Evolutionary conservation across 2,888 invertebrate genomes (phyloP), one percentile per base, ranked within the genome.

Genomic region (Netelia virgata): DNA sequence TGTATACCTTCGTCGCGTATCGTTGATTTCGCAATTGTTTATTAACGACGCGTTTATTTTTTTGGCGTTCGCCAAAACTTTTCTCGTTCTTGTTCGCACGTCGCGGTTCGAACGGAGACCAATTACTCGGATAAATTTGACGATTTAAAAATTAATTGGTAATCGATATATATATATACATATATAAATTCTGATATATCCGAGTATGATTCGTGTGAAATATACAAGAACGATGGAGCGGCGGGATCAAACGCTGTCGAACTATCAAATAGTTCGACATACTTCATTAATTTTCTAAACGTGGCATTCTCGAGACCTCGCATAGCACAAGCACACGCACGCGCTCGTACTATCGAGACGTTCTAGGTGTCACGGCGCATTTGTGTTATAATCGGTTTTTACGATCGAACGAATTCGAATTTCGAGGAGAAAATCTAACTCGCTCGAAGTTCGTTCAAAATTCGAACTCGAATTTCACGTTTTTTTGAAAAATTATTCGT

Each of bases 231-330:
- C 8, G 9, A 3, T 28, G 6, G 36, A 28, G 80, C 72, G 66
- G 76, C 80, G 61, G 66, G 72, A 72, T 77, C 82, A 76, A 82
- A 82, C 70, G 76, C 66, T 36, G 66, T 72, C 76, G 9, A 82
- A 77, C 70, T 66, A 70, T 82, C 72, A 66, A 76, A 59, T 63
- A n/a, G 61, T 75, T 68, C 74, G 59, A 75, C 82, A 57, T 70
- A 68, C 63, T 16, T 57, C 41, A 66, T 43, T 76, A 50, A 28
- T 63, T 28, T 47, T 47, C 47, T 14, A 47, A 10, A 47, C 14
- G 47, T 47, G 47, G 14, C 23, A 69, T 20, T 50, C 53, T 23
- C 23, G 63, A 14, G 41, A 11, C 36, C 57, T 20, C 18, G 10
- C 11, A 28, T n/a, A n/a, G 36, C 23, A 63, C 47, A 47, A 47